Evolutionary conservation across 2,797 vertebrate species (phyloP).

Genomic region (Hipposideros larvatus): DNA sequence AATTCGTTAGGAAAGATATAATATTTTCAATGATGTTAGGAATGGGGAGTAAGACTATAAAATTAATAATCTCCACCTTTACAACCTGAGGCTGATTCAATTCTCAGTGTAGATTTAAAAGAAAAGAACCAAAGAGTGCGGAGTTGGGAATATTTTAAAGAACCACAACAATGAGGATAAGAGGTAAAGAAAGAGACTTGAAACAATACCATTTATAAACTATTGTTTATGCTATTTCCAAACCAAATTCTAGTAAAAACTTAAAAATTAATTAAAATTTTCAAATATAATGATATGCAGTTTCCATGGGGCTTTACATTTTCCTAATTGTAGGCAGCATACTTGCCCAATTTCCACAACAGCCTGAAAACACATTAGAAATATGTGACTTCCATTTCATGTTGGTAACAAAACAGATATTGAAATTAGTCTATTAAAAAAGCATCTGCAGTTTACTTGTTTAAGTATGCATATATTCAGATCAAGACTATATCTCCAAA

Average conservation of each 20-base stretch:
- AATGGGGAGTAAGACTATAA: background rate
- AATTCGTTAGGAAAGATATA: background rate
- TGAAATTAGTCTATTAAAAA: background rate
- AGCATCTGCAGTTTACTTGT: background rate
- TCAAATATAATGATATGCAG: background rate
- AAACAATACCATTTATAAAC: background rate
- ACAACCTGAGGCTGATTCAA: background rate
- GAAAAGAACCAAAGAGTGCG: background rate
- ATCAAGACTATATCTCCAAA: background rate
- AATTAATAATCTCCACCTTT: background rate
- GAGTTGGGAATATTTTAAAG: background rate
- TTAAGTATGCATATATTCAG: background rate
- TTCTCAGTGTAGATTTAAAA: background rate
- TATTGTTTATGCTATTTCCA: background rate
- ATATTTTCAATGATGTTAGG: background rate
- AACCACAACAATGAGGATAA: background rate
- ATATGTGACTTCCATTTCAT: background rate
- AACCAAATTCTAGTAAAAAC: background rate
- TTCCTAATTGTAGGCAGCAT: background rate
- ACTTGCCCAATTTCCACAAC: background rate
- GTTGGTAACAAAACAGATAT: background rate
- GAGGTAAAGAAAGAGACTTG: background rate
- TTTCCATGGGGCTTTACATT: background rate
- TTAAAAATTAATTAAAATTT: background rate
- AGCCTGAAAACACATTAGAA: background rate